These are phyloP conservation scores for Drosophila setosimentum DNA, from an alignment of 2,888 invertebrate genomes.

Conservation along the genomic window DNA sequence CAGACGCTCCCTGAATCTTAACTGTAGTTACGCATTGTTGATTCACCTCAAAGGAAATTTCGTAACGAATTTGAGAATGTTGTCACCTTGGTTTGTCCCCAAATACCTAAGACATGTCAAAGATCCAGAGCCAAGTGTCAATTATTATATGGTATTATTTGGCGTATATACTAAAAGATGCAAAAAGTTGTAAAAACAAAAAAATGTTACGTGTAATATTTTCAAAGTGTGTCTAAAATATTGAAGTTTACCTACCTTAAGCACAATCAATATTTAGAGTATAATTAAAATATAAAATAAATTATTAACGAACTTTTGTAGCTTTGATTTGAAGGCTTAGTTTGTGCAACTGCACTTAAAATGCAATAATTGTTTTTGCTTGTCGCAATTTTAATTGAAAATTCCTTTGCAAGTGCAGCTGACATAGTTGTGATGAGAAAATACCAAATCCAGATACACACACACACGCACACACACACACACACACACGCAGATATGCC, in stretches of 20 bases:
- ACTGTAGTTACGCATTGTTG: slow-evolving; percentile 57
- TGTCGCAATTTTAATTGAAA: slow-evolving; percentile 52
- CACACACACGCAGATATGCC: background rate
- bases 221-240: background rate
- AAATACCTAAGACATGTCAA: background rate
- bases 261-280: background rate
- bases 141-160: slow-evolving; percentile 3
- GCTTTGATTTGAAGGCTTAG: background rate
- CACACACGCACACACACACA: background rate
- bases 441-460: slow-evolving; percentile 14
- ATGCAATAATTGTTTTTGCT: slow-evolving; percentile 32
- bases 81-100: slow-evolving; percentile 10
- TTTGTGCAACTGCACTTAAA: background rate
- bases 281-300: background rate
- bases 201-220: background rate
- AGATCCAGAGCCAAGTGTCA: slow-evolving; percentile 2
- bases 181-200: background rate
- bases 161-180: fast-evolving
- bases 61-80: slow-evolving; percentile 10
- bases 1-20: slow-evolving; percentile 36
- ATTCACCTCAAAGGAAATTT: slow-evolving; percentile 51
- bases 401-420: slow-evolving; percentile 34
- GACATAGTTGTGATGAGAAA: slow-evolving; percentile 30
- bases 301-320: background rate
- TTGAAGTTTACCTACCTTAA: background rate